Base-by-base conservation (phyloP, 1,140 invertebrate genomes). In the Thaumetopoea pityocampa region DNA sequence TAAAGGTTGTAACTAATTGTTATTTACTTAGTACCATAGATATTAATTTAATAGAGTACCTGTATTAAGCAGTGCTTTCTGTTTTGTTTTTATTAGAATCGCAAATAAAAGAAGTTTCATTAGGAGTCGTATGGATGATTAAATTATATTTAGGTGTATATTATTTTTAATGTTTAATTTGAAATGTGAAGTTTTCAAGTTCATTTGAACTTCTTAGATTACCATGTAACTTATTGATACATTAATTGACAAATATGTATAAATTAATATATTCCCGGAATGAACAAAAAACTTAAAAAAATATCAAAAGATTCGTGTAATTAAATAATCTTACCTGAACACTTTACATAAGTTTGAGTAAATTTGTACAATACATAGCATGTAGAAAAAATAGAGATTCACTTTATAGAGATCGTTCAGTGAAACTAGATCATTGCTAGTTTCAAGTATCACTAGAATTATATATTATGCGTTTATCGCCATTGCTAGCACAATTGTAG, bases 341-440 rank as follows among this genome's bases (percentile, higher is more conserved):
- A 77, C 71, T 77, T 80, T 71, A 77, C 62, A 80, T 63, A 70
- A 58, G 62, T 77, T 65, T 74, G 76, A 78, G 67, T 76, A 60
- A 70, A 72, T 80, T 78, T 83, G 73, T 83, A 80, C 73, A 80
- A 80, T 80, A 77, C 71, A 71, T 73, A 80, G 70, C 73, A 67
- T 74, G 73, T 83, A 82, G 79, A 83, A 83, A 83, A 83, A 83
- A 83, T 83, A 83, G 73, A 80, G 76, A 82, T 82, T 82, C 69
- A 71, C 30, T 76, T 80, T 74, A 67, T 74, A 78, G 74, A 80
- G 70, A 80, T 77, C 65, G 64, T 59, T 59, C 76, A 80, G 73
- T 83, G 74, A 83, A 83, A 83, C 79, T 50, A 71, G 71, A 71
- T 68, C 73, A 83, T 83, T 68, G 72, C 62, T 60, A 68, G 69